These are phyloP conservation scores for Varecia variegata DNA, from an alignment of 2,797 vertebrate species.

Conservation along the genomic window DNA sequence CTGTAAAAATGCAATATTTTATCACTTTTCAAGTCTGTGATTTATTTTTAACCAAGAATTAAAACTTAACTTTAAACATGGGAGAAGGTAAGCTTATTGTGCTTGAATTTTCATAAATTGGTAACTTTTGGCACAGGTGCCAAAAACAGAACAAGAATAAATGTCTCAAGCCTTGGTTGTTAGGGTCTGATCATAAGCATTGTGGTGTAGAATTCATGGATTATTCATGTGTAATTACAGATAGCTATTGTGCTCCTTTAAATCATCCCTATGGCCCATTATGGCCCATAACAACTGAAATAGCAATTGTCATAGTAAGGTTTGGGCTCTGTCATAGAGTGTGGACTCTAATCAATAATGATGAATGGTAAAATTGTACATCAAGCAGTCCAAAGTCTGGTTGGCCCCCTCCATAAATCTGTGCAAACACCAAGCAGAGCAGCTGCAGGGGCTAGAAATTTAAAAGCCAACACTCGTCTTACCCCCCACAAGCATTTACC, in stretches of 20 bases:
- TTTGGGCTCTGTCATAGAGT: constrained; percentile 89
- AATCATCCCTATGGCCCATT: constrained; percentile 91
- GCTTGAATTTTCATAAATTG: constrained; percentile 66
- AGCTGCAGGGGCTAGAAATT: constrained; percentile 90
- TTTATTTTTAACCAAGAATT: constrained; percentile 74
- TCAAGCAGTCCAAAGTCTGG: constrained; percentile 85
- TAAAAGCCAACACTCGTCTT: constrained; percentile 79
- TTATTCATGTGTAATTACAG: constrained; percentile 97
- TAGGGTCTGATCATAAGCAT: constrained; percentile 84
- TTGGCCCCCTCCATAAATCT: constrained; percentile 91
- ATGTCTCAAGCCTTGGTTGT: constrained; percentile 82
- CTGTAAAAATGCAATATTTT: constrained; percentile 38
- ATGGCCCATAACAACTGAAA: constrained; percentile 92
- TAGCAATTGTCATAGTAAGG: constrained; percentile 94
- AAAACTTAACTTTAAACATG: constrained; percentile 62
- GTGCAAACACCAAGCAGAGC: constrained; percentile 86
- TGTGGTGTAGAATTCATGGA: constrained; percentile 89
- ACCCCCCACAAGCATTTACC: constrained; percentile 81
- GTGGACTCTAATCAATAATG: constrained; percentile 93
- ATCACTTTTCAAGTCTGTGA: constrained; percentile 55
- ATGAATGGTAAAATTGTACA: constrained; percentile 94
- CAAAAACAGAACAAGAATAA: constrained; percentile 81
- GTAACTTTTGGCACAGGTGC: constrained; percentile 78
- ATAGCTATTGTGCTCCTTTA: constrained; percentile 95
- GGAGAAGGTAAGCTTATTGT: constrained; percentile 62